phyloP scores from a whole-genome alignment of 2,113 vertebrate species.

The Tachysurus vachellii region DNA sequence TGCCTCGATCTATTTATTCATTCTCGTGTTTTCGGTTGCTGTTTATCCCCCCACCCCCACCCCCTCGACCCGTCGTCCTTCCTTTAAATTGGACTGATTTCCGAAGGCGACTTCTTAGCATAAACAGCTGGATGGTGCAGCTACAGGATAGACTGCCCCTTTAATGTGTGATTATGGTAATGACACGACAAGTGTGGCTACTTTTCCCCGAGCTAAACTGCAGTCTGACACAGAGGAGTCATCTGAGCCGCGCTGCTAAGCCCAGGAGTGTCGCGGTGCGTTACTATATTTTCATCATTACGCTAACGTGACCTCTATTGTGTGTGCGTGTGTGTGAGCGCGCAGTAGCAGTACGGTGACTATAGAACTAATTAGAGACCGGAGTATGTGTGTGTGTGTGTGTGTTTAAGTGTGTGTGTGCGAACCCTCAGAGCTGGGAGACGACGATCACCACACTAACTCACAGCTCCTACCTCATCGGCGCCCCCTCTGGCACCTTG shows the following conservation, averaged over 20 bases:
- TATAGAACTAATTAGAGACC: constrained; percentile 10
- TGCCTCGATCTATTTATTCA: neutral
- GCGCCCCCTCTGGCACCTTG: constrained; percentile 57
- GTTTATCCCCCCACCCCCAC: no score
- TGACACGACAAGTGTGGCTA: constrained; percentile 57
- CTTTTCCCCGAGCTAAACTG: constrained; percentile 16
- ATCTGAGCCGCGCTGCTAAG: constrained; percentile 61
- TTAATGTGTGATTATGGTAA: constrained; percentile 51
- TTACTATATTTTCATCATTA: constrained; percentile 16
- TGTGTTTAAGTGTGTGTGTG: constrained; percentile 22
- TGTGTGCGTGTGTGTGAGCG: neutral
- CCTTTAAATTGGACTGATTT: neutral
- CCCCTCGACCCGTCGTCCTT: neutral
- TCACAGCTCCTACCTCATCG: constrained; percentile 71
- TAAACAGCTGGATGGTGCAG: neutral
- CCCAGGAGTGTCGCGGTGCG: neutral
- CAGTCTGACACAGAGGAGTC: constrained; percentile 18
- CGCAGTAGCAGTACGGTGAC: neutral
- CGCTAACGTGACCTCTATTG: neutral
- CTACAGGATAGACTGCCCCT: neutral
- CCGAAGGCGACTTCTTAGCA: neutral
- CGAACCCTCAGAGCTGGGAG: constrained; percentile 60
- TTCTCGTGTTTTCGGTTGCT: neutral
- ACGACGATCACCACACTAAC: constrained; percentile 62
- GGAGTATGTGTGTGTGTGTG: constrained; percentile 50